Evolutionary conservation across 2,113 vertebrate genomes (phyloP), one percentile per base, ranked within the genome.

Genomic region (Colinus virginianus): DNA sequence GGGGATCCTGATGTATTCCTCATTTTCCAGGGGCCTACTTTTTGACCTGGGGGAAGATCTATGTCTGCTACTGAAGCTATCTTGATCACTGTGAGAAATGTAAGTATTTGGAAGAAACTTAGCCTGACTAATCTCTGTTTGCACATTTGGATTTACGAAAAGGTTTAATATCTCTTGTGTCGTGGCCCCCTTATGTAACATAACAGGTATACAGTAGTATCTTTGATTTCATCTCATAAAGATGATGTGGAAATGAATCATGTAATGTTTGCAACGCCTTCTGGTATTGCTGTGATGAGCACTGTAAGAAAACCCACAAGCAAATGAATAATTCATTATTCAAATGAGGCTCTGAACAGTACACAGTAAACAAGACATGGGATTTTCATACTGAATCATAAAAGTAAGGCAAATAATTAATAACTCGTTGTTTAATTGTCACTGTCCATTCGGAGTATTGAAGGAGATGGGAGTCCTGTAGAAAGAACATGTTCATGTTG

Each of bases 311-410:
- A 94, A 86, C 62, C 84, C 84, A 90, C 53, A 66, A 88, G 69
- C 56, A 83, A 88, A 84, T 96, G 74, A 95, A 92, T 93, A 93
- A 96, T 95, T 90, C 62, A 78, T 93, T 94, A 80, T 94, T 91
- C 79, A 68, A 71, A 66, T 84, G 69, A 58, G 77, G 58, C 58
- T 90, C 79, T 92, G 77, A 83, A 84, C n/a, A 86, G 48, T 58
- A 40, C 36, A 22, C 40, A 64, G 83, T 93, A 90, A 94, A 87
- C 69, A 95, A 90, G 83, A 71, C 13, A 25, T 34, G 71, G 62
- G 53, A 66, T 58, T 91, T 91, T 90, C 71, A 70, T n/a, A 42
- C 16, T 88, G 66, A 90, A 78, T 63, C 51, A 71, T 43, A 56
- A 63, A 62, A 81, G 28, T 76, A 84, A 61, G 69, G 62, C 62